These are phyloP conservation scores for Zosterops japonicus DNA, from an alignment of 2,113 vertebrate genomes.

Conservation along the genomic window DNA sequence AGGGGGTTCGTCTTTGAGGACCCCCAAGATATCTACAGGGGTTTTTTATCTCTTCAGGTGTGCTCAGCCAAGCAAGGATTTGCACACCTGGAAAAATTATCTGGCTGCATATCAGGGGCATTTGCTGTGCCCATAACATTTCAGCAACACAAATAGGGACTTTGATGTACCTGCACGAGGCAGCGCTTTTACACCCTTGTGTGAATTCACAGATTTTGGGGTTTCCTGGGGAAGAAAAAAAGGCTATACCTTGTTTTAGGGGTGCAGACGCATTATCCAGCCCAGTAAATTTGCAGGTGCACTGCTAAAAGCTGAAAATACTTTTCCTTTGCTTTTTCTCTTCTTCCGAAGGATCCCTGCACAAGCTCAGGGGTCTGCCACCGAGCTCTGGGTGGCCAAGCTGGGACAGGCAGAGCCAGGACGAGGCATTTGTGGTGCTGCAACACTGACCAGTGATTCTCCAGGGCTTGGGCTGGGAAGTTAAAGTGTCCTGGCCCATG, in stretches of 20 bases:
- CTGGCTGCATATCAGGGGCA: neutral
- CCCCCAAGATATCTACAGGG: too few species aligned
- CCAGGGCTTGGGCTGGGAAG: neutral
- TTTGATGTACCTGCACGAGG: fast-evolving
- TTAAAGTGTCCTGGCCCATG: neutral
- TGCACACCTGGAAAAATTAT: neutral
- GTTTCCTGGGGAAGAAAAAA: neutral
- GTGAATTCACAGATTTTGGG: neutral
- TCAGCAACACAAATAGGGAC: neutral
- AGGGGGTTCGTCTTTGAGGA: neutral
- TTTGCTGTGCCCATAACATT: neutral
- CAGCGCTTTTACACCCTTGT: neutral
- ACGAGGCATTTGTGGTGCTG: neutral
- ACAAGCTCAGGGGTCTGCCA: fast-evolving
- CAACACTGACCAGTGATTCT: neutral
- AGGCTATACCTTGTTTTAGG: neutral
- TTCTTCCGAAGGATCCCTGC: neutral
- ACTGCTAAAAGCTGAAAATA: neutral
- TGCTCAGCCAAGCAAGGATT: neutral
- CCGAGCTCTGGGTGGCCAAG: neutral
- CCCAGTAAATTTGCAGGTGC: neutral
- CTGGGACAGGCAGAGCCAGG: neutral
- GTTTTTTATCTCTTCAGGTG: fast-evolving
- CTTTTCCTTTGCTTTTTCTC: neutral
- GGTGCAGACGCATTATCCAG: neutral